Percentiles rank a stretch among this genome's conserved stretches.
These are phyloP conservation scores for Bellardia bayeri DNA, from an alignment of 2,888 invertebrate species.

Conservation along the genomic window DNA sequence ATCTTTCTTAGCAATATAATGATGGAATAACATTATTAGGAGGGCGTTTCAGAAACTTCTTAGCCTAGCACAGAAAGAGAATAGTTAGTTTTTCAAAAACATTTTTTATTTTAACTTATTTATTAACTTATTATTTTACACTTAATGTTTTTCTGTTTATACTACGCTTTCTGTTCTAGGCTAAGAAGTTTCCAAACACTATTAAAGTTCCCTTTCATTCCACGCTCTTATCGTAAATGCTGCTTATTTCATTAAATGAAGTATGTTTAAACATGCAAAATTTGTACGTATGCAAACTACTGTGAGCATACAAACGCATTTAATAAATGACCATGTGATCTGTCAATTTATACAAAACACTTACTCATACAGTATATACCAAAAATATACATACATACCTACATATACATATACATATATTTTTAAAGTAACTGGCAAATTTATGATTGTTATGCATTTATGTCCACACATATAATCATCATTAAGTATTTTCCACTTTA, in stretches of 20 bases:
- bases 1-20: no score
- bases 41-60: no score
- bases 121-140: no score
- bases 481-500: conserved; percentile 45
- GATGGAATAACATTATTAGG: no score
- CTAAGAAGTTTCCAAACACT: not conserved
- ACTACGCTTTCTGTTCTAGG: no score
- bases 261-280: conserved; percentile 54
- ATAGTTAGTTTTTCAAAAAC: no score
- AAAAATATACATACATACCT: not conserved
- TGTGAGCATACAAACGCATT: conserved; percentile 10
- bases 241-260: conserved; percentile 62
- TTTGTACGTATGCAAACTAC: conserved; percentile 24
- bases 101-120: no score
- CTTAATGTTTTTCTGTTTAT: no score
- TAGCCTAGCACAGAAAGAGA: no score
- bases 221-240: conserved; percentile 4
- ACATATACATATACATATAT: not conserved
- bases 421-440: conserved; percentile 38
- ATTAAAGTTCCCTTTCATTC: not conserved
- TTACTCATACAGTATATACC: no score
- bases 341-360: conserved; percentile 40
- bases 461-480: conserved; percentile 59
- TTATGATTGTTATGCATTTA: conserved; percentile 63
- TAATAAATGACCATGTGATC: conserved; percentile 44